These are phyloP conservation scores for Corythornis cristatus DNA, from an alignment of 2,113 vertebrate species.

Conservation along the genomic window DNA sequence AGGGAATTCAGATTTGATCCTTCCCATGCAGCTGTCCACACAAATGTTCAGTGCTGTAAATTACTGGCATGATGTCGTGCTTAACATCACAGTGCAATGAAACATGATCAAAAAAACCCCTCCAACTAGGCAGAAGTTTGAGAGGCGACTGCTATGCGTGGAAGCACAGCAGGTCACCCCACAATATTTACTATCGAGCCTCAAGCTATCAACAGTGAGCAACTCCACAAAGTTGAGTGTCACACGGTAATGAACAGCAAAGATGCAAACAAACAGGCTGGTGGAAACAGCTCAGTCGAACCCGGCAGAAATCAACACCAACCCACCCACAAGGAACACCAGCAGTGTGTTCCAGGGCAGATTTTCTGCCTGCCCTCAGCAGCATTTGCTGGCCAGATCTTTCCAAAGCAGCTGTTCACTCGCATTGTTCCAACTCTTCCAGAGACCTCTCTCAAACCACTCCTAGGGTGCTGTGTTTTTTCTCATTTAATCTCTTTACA, in stretches of 20 bases:
- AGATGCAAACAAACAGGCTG: slow-evolving; percentile 61
- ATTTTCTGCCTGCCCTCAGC: not conserved
- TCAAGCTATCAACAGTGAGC: slow-evolving; percentile 44
- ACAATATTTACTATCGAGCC: slow-evolving; percentile 41
- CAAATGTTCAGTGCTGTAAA: not conserved
- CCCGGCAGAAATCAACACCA: slow-evolving; percentile 52
- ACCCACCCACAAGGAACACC: slow-evolving; percentile 42
- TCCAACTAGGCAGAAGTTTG: not conserved
- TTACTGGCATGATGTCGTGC: not conserved
- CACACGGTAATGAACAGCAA: slow-evolving; percentile 53
- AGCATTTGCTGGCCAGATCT: not conserved
- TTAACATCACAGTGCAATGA: not conserved
- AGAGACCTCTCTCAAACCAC: not conserved
- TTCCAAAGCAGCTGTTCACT: slow-evolving; percentile 42
- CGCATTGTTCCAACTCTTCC: not conserved
- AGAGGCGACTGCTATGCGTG: not conserved
- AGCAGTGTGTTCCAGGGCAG: not conserved
- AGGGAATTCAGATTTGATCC: not conserved
- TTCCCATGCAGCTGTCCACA: not conserved
- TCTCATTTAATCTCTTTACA: not conserved
- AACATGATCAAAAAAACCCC: not conserved
- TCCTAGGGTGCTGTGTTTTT: not conserved
- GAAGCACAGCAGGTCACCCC: slow-evolving; percentile 34
- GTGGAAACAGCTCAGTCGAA: slow-evolving; percentile 14
- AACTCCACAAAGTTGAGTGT: slow-evolving; percentile 44